A percentile compares a stretch with the other conserved stretches of the same genome.
phyloP scores from a whole-genome alignment of 2,113 vertebrate genomes.

The Perca schrenkii region DNA sequence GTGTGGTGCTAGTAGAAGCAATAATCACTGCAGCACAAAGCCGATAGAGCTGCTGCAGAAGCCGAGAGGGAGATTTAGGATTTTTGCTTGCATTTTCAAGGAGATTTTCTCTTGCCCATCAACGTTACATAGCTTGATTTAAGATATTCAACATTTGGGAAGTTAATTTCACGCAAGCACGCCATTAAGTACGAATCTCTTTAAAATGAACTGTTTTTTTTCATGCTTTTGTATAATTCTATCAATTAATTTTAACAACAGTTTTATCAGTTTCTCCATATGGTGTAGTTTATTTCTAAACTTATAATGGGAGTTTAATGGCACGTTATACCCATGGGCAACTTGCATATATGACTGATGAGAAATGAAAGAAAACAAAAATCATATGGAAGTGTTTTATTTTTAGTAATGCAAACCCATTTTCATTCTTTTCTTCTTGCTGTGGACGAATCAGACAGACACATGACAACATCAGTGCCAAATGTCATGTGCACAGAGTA shows the following conservation, averaged over 20 bases:
- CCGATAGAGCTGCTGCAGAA: slow-evolving; percentile 14
- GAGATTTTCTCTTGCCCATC: slow-evolving; percentile 35
- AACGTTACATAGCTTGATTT: slow-evolving; percentile 40
- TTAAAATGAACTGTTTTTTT: slow-evolving; percentile 19
- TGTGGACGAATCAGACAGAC: slow-evolving; percentile 21
- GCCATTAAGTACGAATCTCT: slow-evolving; percentile 12
- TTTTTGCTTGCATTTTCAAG: slow-evolving; percentile 33
- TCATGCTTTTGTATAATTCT: slow-evolving; percentile 21
- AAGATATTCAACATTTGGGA: slow-evolving; percentile 31
- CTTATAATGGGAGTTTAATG: slow-evolving; percentile 56
- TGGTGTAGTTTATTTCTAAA: slow-evolving; percentile 36
- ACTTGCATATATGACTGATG: slow-evolving; percentile 25
- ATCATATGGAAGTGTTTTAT: slow-evolving; percentile 37
- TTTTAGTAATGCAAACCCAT: background rate
- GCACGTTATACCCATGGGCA: slow-evolving; percentile 20
- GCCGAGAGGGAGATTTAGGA: slow-evolving; percentile 18
- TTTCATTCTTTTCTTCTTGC: background rate
- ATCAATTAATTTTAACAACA: slow-evolving; percentile 15
- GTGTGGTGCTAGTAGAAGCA: slow-evolving; percentile 24
- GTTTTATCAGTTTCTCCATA: slow-evolving; percentile 48
- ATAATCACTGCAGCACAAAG: slow-evolving; percentile 32
- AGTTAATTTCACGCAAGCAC: slow-evolving; percentile 28
- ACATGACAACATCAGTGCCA: slow-evolving; percentile 28
- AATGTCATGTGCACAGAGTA: slow-evolving; percentile 48
- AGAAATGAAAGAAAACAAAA: slow-evolving; percentile 39